Conservation (phyloP, 2,797 vertebrate genomes). For the Myioborus miniatus region DNA sequence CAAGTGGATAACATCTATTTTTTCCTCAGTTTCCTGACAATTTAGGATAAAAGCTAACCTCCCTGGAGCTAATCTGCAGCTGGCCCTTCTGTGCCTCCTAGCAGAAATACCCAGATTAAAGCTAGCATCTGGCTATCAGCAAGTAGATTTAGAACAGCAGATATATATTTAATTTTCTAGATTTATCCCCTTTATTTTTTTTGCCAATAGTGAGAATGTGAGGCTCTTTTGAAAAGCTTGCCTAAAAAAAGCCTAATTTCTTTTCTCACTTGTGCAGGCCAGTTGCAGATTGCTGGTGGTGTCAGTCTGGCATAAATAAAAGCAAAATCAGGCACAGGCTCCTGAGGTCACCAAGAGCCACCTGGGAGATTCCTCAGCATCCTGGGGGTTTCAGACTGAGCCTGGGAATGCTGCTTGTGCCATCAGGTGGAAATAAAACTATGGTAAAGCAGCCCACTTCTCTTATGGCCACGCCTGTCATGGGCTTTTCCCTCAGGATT, state of each 20-base stretch:
- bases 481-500: not conserved
- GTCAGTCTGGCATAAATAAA: not conserved
- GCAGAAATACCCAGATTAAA: not conserved
- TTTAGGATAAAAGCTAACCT: constrained; percentile 5
- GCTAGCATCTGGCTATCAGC: constrained; percentile 54
- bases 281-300: not conserved
- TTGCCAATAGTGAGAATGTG: not conserved
- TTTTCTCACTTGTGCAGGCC: not conserved
- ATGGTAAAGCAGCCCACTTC: accelerated
- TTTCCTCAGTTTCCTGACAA: not conserved
- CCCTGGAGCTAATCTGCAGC: not conserved
- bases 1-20: not conserved
- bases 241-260: not conserved
- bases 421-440: not conserved
- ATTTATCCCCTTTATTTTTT: constrained; percentile 47
- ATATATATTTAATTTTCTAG: constrained; percentile 36
- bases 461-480: accelerated
- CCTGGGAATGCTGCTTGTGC: not conserved
- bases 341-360: not conserved
- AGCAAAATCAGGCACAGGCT: not conserved
- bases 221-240: constrained; percentile 40
- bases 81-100: not conserved
- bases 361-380: not conserved
- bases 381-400: not conserved
- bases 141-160: constrained; percentile 6